A percentile compares a stretch with the other conserved stretches of the same genome.
Evolutionary conservation across 2,888 invertebrate species (phyloP).

Genomic region (Ctenicera cuprea): DNA sequence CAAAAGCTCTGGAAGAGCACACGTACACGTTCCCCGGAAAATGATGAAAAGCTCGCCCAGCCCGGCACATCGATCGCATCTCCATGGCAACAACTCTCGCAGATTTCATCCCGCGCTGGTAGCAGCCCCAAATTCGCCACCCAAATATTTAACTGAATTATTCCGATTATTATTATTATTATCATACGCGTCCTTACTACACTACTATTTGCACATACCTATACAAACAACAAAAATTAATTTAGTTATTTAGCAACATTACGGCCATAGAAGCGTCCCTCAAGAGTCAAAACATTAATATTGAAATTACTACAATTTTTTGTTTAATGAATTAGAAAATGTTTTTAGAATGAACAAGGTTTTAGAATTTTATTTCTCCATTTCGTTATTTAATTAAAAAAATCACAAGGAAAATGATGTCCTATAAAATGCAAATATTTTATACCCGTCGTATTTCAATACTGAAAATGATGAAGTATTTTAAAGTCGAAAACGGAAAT

Average conservation of each 20-base stretch:
- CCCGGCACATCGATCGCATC: slow-evolving; percentile 58
- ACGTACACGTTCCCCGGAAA: slow-evolving; percentile 52
- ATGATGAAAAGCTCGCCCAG: slow-evolving; percentile 55
- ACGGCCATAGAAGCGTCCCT: too few relatives aligned
- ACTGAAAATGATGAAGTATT: not conserved
- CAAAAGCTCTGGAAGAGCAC: slow-evolving; percentile 47
- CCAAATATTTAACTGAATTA: slow-evolving; percentile 48
- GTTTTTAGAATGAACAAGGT: too few relatives aligned
- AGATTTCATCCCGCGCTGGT: slow-evolving; percentile 60
- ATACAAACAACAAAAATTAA: too few relatives aligned
- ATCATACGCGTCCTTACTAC: not conserved
- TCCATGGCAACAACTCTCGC: slow-evolving; percentile 59
- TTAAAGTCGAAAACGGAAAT: slow-evolving; percentile 24
- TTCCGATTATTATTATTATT: slow-evolving; percentile 40
- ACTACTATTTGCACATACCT: too few relatives aligned
- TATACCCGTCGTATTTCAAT: not conserved
- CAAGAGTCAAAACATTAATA: too few relatives aligned
- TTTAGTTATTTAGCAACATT: not conserved
- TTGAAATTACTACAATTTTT: too few relatives aligned
- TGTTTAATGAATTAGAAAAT: too few relatives aligned
- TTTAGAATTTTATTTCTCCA: too few relatives aligned
- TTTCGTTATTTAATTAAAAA: too few relatives aligned
- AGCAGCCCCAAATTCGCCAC: slow-evolving; percentile 54
- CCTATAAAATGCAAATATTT: not conserved
- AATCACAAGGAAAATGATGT: too few relatives aligned